Percentiles rank a stretch among this genome's conserved stretches.
Evolutionary conservation across 2,888 invertebrate genomes (phyloP).

Genomic region (Mythimna ferrago): DNA sequence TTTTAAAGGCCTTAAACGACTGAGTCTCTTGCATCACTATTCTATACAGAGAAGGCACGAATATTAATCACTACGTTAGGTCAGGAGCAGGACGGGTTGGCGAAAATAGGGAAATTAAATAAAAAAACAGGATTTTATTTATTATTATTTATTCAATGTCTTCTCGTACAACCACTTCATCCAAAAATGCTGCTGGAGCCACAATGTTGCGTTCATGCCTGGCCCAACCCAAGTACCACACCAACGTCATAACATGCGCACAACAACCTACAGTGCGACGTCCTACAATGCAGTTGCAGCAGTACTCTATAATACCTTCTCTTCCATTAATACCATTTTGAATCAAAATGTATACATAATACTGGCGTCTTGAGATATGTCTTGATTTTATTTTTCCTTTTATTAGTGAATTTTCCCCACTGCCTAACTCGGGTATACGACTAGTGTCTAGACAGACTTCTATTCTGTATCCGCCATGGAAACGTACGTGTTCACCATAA

Average conservation of each 20-base stretch:
- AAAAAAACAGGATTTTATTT: background rate
- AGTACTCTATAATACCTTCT: conserved; percentile 13
- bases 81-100: too few relatives aligned
- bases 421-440: conserved; percentile 4
- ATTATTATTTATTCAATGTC: too few relatives aligned
- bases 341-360: conserved; percentile 10
- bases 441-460: conserved; percentile 4
- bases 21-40: too few relatives aligned
- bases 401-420: conserved; percentile 1
- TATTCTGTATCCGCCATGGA: conserved; percentile 12
- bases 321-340: conserved; percentile 11
- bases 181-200: background rate
- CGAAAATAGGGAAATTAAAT: too few relatives aligned
- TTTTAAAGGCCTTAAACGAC: too few relatives aligned
- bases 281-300: conserved; percentile 9
- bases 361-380: conserved; percentile 6
- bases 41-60: too few relatives aligned
- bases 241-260: conserved; percentile 7
- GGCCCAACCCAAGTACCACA: conserved; percentile 4
- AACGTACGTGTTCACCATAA: conserved; percentile 6
- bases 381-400: too few relatives aligned
- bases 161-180: background rate
- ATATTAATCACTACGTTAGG: too few relatives aligned
- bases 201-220: too few relatives aligned
- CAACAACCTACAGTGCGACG: conserved; percentile 19